Percentiles rank a stretch among this genome's conserved stretches.
Evolutionary conservation across 2,113 vertebrate genomes (phyloP).

Genomic region (Periophthalmodon schlosseri): DNA sequence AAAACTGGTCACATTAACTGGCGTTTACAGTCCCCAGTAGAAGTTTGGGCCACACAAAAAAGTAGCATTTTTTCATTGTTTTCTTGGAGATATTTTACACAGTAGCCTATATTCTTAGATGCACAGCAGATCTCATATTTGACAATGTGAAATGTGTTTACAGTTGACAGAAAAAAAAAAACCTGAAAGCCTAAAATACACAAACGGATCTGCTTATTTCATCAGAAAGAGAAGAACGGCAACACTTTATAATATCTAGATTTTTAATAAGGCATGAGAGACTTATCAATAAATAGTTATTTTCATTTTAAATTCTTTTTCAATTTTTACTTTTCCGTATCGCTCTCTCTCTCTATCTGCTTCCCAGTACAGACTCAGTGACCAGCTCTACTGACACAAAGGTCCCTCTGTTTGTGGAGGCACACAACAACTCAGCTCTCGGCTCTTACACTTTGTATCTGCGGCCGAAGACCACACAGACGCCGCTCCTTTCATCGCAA

Average conservation of each 20-base stretch:
- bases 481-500: slow-evolving; percentile 53
- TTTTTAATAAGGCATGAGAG: no score
- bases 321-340: neutral
- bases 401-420: slow-evolving; percentile 20
- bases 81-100: no score
- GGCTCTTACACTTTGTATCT: slow-evolving; percentile 41
- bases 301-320: neutral
- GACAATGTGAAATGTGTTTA: no score
- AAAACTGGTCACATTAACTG: slow-evolving; percentile 51
- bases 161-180: no score
- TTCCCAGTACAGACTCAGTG: slow-evolving; percentile 7
- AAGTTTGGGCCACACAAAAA: neutral
- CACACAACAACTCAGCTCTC: slow-evolving; percentile 34
- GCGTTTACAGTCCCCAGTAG: slow-evolving; percentile 32
- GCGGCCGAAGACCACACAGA: slow-evolving; percentile 43
- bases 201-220: no score
- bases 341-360: slow-evolving; percentile 10
- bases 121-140: no score
- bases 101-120: no score
- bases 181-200: no score
- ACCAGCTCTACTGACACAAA: slow-evolving; percentile 42
- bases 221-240: no score
- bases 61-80: no score
- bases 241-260: no score
- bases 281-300: neutral